phyloP scores from a whole-genome alignment of 2,888 invertebrate genomes.

The Drosophila anomalata region DNA sequence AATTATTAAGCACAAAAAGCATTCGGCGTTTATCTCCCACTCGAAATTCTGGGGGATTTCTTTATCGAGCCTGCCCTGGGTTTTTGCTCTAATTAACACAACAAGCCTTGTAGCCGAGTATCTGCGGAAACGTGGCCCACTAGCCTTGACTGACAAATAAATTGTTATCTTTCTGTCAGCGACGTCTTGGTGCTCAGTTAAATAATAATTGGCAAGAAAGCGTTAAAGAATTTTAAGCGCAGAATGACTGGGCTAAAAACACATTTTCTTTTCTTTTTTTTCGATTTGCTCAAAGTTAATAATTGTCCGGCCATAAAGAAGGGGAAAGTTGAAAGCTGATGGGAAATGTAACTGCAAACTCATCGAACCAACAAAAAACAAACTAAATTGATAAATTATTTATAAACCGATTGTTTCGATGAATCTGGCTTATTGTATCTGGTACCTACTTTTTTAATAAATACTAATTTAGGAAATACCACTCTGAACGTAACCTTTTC shows the following conservation, averaged over 20 bases:
- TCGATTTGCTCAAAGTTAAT: conserved; percentile 14
- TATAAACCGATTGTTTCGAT: background rate
- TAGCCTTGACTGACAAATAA: conserved; percentile 59
- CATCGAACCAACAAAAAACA: conserved; percentile 5
- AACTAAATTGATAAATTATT: conserved; percentile 1
- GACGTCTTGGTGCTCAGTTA: conserved; percentile 23
- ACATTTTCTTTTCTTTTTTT: conserved; percentile 3
- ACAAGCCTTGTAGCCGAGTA: conserved; percentile 10
- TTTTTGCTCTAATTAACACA: conserved; percentile 41
- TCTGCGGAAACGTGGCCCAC: conserved; percentile 34
- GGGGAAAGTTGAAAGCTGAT: conserved; percentile 30
- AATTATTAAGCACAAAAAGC: conserved; percentile 60
- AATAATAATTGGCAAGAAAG: conserved; percentile 53
- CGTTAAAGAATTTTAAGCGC: conserved; percentile 44
- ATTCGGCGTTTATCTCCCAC: conserved; percentile 55
- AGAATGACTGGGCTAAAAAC: conserved; percentile 36
- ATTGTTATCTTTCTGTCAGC: conserved; percentile 29
- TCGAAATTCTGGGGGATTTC: conserved; percentile 35
- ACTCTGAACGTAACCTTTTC: background rate
- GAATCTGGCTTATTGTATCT: background rate
- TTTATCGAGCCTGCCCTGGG: conserved; percentile 21
- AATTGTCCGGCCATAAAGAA: conserved; percentile 28
- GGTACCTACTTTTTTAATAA: background rate
- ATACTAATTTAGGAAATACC: background rate
- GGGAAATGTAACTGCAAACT: conserved; percentile 9